Evolutionary conservation across 2,888 invertebrate species (phyloP).

Genomic region (Hemithea aestivaria): DNA sequence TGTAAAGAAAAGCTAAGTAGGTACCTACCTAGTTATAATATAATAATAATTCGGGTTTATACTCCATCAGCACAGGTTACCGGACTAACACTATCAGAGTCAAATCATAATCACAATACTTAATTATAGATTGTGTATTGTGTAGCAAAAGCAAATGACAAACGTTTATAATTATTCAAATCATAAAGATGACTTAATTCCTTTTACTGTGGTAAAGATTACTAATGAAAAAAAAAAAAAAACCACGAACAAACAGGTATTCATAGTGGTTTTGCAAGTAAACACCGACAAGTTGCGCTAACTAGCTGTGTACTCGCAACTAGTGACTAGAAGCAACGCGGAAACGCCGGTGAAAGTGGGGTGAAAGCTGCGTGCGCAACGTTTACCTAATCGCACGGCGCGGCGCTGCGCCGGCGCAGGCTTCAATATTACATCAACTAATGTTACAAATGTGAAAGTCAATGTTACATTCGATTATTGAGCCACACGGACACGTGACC

Average conservation of each 20-base stretch:
- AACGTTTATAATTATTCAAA: too few species aligned
- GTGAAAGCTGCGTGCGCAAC: slow-evolving; percentile 72
- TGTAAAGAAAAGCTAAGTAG: too few species aligned
- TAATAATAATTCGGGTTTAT: too few species aligned
- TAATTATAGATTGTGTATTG: too few species aligned
- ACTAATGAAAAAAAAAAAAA: too few species aligned
- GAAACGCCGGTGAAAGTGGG: slow-evolving; percentile 74
- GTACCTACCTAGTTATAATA: too few species aligned
- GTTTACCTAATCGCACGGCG: slow-evolving; percentile 67
- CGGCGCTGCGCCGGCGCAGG: slow-evolving; percentile 37
- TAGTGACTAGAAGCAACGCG: slow-evolving; percentile 51
- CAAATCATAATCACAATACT: too few species aligned
- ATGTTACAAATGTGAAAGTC: slow-evolving; percentile 69
- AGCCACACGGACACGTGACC: slow-evolving; percentile 17
- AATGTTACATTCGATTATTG: slow-evolving; percentile 67
- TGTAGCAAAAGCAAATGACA: too few species aligned
- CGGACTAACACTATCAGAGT: too few species aligned
- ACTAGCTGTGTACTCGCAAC: slow-evolving; percentile 38
- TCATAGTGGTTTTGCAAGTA: slow-evolving; percentile 29
- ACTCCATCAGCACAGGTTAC: too few species aligned
- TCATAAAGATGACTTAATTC: too few species aligned
- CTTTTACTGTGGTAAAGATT: too few species aligned
- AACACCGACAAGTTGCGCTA: slow-evolving; percentile 35
- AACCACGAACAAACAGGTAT: slow-evolving; percentile 9
- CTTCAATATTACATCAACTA: slow-evolving; percentile 51